Percentiles rank a stretch among this genome's conserved stretches.
Evolutionary conservation across 2,888 invertebrate species (phyloP).

Genomic region (Caenorhabditis afra): DNA sequence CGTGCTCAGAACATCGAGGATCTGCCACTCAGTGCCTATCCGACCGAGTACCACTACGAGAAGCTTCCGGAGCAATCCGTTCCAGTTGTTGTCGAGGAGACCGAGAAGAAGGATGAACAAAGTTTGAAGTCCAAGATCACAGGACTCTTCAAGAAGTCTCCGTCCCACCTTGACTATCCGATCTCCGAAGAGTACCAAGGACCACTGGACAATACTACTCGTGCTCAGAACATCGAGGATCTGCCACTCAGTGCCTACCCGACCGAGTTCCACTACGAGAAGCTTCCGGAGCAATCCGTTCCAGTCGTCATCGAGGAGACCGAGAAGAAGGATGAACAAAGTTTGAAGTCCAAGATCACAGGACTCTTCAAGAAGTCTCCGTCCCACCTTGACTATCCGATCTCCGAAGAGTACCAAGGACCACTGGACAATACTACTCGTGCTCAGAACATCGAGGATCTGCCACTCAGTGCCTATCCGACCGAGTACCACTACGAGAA

Average conservation of each 20-base stretch:
- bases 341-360: neutral
- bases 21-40: slow-evolving; percentile 5
- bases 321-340: slow-evolving; percentile 27
- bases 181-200: slow-evolving; percentile 56
- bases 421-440: slow-evolving; percentile 46
- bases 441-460: slow-evolving; percentile 56
- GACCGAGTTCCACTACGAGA: slow-evolving; percentile 6
- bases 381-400: slow-evolving; percentile 65
- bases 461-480: slow-evolving; percentile 42
- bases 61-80: slow-evolving; percentile 1
- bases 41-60: slow-evolving; percentile 6
- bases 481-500: slow-evolving; percentile 37
- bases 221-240: slow-evolving; percentile 51
- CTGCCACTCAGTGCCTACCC: slow-evolving; percentile 34
- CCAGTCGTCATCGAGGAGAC: slow-evolving; percentile 9
- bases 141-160: slow-evolving; percentile 51
- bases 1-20: slow-evolving; percentile 6
- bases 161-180: slow-evolving; percentile 68
- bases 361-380: slow-evolving; percentile 12
- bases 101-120: slow-evolving; percentile 15
- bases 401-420: slow-evolving; percentile 44
- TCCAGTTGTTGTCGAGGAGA: slow-evolving; percentile 8
- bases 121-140: slow-evolving; percentile 23
- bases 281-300: neutral
- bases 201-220: slow-evolving; percentile 38